Evolutionary conservation across 2,113 vertebrate species (phyloP).

Genomic region (Phaethornis superciliosus): DNA sequence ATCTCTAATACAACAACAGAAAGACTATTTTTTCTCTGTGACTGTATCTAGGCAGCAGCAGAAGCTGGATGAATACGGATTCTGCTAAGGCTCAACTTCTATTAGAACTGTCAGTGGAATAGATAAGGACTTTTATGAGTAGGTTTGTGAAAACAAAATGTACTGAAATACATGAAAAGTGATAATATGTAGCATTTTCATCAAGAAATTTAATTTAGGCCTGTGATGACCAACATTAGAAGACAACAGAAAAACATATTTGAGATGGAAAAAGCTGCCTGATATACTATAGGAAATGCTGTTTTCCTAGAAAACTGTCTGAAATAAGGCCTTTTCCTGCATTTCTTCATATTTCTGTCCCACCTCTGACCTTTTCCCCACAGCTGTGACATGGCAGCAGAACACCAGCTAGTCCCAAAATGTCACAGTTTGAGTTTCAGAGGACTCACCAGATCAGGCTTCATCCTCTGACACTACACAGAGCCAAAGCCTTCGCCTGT

Average conservation of each 20-base stretch:
- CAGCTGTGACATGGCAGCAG: background rate
- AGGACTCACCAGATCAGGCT: background rate
- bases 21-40: conserved; percentile 8
- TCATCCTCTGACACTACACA: background rate
- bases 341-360: background rate
- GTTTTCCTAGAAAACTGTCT: background rate
- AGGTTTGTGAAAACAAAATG: background rate
- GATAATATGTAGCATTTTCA: background rate
- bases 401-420: background rate
- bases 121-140: background rate
- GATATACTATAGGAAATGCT: background rate
- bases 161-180: background rate
- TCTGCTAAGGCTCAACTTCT: background rate
- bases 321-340: background rate
- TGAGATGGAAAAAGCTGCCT: background rate
- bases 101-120: background rate
- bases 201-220: background rate
- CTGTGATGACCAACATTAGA: background rate
- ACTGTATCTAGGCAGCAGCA: background rate
- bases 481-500: background rate
- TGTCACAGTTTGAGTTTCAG: background rate
- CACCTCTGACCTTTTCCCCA: background rate
- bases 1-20: background rate
- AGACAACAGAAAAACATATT: background rate
- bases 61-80: background rate